Conservation (phyloP, 2,888 invertebrate genomes). For the Idaea aversata region DNA sequence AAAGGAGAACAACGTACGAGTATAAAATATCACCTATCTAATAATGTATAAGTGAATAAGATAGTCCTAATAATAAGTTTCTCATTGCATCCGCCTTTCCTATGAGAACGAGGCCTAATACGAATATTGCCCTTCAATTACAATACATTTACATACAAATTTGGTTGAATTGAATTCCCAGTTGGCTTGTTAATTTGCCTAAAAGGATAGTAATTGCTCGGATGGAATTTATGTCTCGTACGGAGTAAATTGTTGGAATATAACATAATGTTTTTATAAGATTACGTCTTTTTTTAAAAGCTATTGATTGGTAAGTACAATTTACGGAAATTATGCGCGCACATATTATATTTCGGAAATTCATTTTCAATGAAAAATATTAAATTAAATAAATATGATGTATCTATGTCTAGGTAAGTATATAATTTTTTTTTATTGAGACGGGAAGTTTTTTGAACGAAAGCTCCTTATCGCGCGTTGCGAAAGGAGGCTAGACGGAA, state of each 20-base stretch:
- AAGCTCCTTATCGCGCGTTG: too few species aligned
- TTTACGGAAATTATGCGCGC: too few species aligned
- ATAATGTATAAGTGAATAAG: not conserved
- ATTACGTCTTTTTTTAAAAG: constrained; percentile 7
- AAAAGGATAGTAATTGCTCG: constrained; percentile 73
- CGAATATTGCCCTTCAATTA: constrained; percentile 71
- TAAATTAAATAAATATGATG: too few species aligned
- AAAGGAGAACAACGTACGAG: too few species aligned
- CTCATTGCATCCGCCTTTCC: constrained; percentile 6
- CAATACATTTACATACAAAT: constrained; percentile 77
- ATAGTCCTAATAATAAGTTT: constrained; percentile 6
- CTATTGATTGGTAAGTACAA: too few species aligned
- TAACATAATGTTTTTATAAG: constrained; percentile 15
- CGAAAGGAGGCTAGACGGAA: too few species aligned
- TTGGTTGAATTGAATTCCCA: constrained; percentile 72
- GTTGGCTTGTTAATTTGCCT: constrained; percentile 72
- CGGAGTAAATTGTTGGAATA: constrained; percentile 29
- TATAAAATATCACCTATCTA: too few species aligned
- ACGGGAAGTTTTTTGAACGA: too few species aligned
- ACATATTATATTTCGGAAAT: too few species aligned
- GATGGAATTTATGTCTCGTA: constrained; percentile 54
- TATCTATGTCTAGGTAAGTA: too few species aligned
- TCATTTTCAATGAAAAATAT: too few species aligned
- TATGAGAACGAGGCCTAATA: constrained; percentile 34
- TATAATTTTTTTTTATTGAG: too few species aligned